Base-by-base conservation (phyloP, 2,113 vertebrate genomes). In the Pygoscelis adeliae region DNA sequence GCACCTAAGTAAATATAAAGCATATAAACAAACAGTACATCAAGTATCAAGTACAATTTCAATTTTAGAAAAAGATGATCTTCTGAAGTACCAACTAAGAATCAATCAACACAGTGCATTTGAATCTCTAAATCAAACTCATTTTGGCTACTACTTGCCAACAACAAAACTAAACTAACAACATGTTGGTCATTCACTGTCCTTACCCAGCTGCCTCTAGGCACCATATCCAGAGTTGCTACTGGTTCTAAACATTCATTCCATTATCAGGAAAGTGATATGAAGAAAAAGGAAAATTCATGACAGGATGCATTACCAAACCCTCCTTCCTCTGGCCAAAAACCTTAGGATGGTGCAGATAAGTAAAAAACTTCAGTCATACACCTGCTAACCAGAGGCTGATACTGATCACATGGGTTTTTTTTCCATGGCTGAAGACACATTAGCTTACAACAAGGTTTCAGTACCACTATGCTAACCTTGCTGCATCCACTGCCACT, bases 401-500 rank as follows among this genome's bases (percentile, higher is more conserved):
- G 55, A 66, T 13, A 55, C 38, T 40, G 15, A 78, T 26, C 56
- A 67, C 12, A 0, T 9, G 20, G 40, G 11, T 1, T 0, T n/a
- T 65, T 61, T 15, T 59, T 27, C 56, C 59, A 66, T 6, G 15
- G 40, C 36, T 74, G 74, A 67, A 87, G 25, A 78, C 34, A 55
- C 40, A 6, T 29, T 10, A 84, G 26, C 32, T 87, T 44, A 53
- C 6, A 58, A 15, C 23, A 78, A 66, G 17, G 38, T 49, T 94
- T 77, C 46, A 73, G 27, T 38, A 49, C 27, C 25, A 25, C 42
- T 50, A 16, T 9, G 8, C 20, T 93, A 89, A 80, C 42, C 38
- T 34, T 74, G 23, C 34, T 59, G n/a, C 77, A 78, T 11, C 32
- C 13, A 47, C 2, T 71, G 30, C 21, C 42, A 44, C 13, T 44